Percentiles rank a stretch among this genome's conserved stretches.
Evolutionary conservation across 2,888 invertebrate genomes (phyloP).

Genomic region (Polyploca ridens): DNA sequence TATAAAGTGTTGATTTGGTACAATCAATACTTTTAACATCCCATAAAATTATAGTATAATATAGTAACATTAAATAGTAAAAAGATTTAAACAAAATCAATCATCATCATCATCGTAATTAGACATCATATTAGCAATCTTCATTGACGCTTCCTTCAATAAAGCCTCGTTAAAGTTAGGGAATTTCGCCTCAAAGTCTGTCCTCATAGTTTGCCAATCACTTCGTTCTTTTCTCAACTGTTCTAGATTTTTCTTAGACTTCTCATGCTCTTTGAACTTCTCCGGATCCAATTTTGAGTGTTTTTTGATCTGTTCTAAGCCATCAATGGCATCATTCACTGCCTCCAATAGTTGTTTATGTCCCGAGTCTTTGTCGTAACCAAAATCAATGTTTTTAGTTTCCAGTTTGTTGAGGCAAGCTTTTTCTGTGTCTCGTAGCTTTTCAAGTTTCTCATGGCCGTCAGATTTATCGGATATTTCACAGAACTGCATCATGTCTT

Average conservation of each 20-base stretch:
- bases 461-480: slow-evolving; percentile 55
- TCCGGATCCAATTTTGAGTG: slow-evolving; percentile 62
- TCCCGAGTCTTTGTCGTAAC: slow-evolving; percentile 62
- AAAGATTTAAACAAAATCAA: slow-evolving; percentile 9
- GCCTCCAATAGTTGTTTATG: slow-evolving; percentile 71
- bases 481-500: slow-evolving; percentile 55
- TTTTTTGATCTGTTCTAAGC: slow-evolving; percentile 68
- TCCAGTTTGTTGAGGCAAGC: slow-evolving; percentile 60
- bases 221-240: slow-evolving; percentile 56
- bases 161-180: slow-evolving; percentile 67
- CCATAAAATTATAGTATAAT: too few species aligned
- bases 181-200: slow-evolving; percentile 64
- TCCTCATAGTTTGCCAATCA: slow-evolving; percentile 59
- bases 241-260: slow-evolving; percentile 45
- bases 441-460: slow-evolving; percentile 43
- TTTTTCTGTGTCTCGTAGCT: slow-evolving; percentile 54
- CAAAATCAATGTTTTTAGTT: slow-evolving; percentile 70
- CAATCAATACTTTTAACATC: too few species aligned
- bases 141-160: slow-evolving; percentile 65
- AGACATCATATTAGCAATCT: slow-evolving; percentile 58
- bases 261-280: slow-evolving; percentile 64
- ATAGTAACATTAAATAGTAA: too few species aligned
- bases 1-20: too few species aligned
- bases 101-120: slow-evolving; percentile 43
- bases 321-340: slow-evolving; percentile 69